Conservation (phyloP, 2,888 invertebrate genomes). For the Latrodectus elegans region DNA sequence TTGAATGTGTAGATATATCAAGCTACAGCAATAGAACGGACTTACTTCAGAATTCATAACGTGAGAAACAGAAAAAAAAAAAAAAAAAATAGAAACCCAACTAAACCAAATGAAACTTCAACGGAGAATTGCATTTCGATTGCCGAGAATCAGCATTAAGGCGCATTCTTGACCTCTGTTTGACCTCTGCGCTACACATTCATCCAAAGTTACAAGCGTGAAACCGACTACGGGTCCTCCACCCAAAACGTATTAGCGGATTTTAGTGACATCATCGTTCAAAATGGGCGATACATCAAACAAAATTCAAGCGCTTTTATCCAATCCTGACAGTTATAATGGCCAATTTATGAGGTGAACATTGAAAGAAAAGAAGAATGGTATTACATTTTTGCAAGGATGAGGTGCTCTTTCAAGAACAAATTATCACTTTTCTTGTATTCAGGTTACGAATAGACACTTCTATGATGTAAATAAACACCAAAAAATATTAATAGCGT, state of each 20-base stretch:
- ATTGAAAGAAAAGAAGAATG: not conserved
- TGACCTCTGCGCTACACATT: not conserved
- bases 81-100: not conserved
- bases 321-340: not conserved
- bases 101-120: too few species aligned
- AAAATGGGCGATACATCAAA: not conserved
- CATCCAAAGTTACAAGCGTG: conserved; percentile 24
- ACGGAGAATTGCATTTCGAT: too few species aligned
- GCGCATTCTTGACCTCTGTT: not conserved
- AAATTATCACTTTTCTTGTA: too few species aligned
- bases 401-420: too few species aligned
- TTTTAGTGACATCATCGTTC: not conserved
- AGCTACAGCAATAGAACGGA: not conserved
- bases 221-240: conserved; percentile 32
- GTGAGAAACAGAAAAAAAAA: not conserved
- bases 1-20: not conserved
- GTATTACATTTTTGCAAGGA: too few species aligned
- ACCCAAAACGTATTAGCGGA: conserved; percentile 16
- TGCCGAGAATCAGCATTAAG: too few species aligned
- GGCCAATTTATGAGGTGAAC: conserved; percentile 5
- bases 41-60: not conserved
- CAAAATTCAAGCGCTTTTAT: not conserved
- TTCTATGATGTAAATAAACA: too few species aligned
- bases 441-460: too few species aligned
- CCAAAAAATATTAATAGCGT: too few species aligned